Evolutionary conservation across 2,888 invertebrate genomes (phyloP).

Genomic region (Oligia strigilis): DNA sequence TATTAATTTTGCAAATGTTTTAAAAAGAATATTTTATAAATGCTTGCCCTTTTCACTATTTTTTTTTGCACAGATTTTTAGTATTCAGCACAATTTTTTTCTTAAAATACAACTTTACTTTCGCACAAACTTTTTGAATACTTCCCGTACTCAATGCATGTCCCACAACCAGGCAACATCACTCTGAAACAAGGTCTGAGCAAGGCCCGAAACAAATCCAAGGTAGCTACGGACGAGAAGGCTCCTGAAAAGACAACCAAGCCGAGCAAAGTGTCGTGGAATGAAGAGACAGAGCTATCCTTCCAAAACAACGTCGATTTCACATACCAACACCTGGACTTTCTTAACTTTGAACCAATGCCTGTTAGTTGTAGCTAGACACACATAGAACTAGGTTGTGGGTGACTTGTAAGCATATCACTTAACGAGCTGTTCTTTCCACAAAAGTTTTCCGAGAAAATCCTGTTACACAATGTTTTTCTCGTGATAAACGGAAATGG

Average conservation of each 20-base stretch:
- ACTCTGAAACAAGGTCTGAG: conserved; percentile 82
- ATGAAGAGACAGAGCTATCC: conserved; percentile 70
- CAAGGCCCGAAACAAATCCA: conserved; percentile 78
- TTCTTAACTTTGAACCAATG: conserved; percentile 83
- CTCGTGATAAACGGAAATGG: not conserved
- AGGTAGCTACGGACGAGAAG: conserved; percentile 77
- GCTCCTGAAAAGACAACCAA: conserved; percentile 72
- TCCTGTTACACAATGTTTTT: conserved; percentile 10
- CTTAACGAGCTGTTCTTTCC: conserved; percentile 27
- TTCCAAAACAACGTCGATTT: conserved; percentile 71
- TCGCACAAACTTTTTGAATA: conserved; percentile 13
- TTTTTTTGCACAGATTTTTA: conserved; percentile 24
- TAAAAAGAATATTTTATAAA: not conserved
- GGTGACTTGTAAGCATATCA: conserved; percentile 68
- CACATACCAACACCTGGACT: conserved; percentile 84
- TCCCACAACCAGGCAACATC: conserved; percentile 81
- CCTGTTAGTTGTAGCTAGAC: conserved; percentile 82
- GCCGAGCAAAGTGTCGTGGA: conserved; percentile 77
- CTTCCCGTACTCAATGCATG: conserved; percentile 40
- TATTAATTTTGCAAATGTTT: not conserved
- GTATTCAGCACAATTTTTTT: conserved; percentile 30
- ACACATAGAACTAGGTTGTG: conserved; percentile 52
- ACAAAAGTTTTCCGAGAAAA: conserved; percentile 2
- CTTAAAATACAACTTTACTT: conserved; percentile 3
- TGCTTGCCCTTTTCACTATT: conserved; percentile 3